Evolutionary conservation across 1,140 invertebrate species (phyloP), one percentile per base, ranked within the genome.

Genomic region (Pseudachorutes palmiensis): DNA sequence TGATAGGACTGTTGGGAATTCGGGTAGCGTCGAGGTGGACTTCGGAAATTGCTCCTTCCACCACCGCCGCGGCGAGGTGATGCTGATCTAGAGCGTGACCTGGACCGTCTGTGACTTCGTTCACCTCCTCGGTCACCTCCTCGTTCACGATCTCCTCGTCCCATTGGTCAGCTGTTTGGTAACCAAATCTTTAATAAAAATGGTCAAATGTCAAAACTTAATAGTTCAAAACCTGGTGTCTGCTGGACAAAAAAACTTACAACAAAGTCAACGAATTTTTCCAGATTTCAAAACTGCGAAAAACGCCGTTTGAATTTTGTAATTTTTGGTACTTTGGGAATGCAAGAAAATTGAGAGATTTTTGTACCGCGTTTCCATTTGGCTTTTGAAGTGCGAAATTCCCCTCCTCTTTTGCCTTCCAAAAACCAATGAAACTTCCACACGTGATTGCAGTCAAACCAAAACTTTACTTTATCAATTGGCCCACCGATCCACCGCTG

Each of bases 341-440:
- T n/a, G n/a, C n/a, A n/a, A n/a, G n/a, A n/a, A n/a, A n/a, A n/a
- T n/a, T n/a, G n/a, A n/a, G n/a, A n/a, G n/a, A n/a, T n/a, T n/a
- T n/a, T n/a, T n/a, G n/a, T n/a, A n/a, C n/a, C n/a, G n/a, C n/a
- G n/a, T n/a, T n/a, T n/a, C n/a, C n/a, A n/a, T n/a, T 55, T 22
- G 12, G 24, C 12, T 19, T 55, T 55, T 55, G 9, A 22, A 55
- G 24, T 55, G 3, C 12, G 24, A 5, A 14, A 24, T 14, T 9
- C 12, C 12, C 51, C 51, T 9, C 51, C 51, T 55, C 24, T 19
- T 41, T 19, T 9, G 36, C 5, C 24, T 12, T 14, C 24, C 24
- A 36, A 58, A 58, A 22, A 58, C 59, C 59, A 61, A 61, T 61
- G 59, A 30, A 5, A 61, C 9, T 12, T n/a, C 29, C 59, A 61